Percentiles rank a stretch among this genome's conserved stretches.
These are phyloP conservation scores for Villa cingulata DNA, from an alignment of 2,888 invertebrate species.

Conservation along the genomic window DNA sequence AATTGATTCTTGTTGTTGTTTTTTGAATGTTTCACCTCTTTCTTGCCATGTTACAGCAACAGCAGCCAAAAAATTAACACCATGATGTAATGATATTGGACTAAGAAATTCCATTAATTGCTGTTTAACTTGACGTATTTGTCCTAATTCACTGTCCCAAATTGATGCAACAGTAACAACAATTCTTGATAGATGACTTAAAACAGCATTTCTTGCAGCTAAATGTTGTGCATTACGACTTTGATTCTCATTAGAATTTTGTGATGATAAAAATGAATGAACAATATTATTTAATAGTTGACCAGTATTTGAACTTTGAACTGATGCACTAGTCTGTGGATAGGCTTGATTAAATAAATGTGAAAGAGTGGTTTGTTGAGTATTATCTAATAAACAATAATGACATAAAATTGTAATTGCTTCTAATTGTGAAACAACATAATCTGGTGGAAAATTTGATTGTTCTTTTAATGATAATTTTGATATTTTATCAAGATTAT, in stretches of 20 bases:
- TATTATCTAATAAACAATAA: conserved; percentile 55
- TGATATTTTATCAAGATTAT: conserved; percentile 55
- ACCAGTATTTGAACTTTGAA: conserved; percentile 45
- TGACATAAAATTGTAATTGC: conserved; percentile 65
- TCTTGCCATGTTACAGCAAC: conserved; percentile 80
- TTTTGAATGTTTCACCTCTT: conserved; percentile 39
- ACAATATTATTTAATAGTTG: conserved; percentile 69
- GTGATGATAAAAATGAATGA: conserved; percentile 61
- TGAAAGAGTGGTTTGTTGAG: conserved; percentile 42
- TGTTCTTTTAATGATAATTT: conserved; percentile 26
- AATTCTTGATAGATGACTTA: conserved; percentile 67
- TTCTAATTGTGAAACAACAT: conserved; percentile 62
- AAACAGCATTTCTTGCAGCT: conserved; percentile 55
- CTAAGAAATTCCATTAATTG: conserved; percentile 69
- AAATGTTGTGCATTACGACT: conserved; percentile 29
- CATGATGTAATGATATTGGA: conserved; percentile 71
- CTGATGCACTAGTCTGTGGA: conserved; percentile 39
- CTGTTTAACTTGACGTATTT: conserved; percentile 46
- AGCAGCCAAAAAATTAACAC: conserved; percentile 65
- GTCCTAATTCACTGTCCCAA: conserved; percentile 60
- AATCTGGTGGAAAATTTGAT: conserved; percentile 50
- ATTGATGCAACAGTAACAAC: conserved; percentile 64
- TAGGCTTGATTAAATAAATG: conserved; percentile 44
- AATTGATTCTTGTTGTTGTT: conserved; percentile 34
- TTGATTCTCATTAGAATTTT: conserved; percentile 25